Base-by-base conservation (phyloP, 2,113 vertebrate genomes). In the Hiodon alosoides region DNA sequence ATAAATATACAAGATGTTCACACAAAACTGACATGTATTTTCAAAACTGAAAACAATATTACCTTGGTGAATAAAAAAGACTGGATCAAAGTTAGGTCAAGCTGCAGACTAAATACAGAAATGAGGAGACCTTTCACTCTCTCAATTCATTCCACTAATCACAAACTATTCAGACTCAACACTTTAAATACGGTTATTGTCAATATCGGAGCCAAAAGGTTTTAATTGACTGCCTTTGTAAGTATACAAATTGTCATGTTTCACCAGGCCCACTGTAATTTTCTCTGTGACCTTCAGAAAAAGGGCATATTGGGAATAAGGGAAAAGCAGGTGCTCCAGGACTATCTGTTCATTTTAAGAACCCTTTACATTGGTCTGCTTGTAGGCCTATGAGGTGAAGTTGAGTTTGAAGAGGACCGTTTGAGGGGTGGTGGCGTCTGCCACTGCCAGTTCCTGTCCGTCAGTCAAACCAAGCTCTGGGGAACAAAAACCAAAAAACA, bases 401-500 rank as follows among this genome's bases (percentile, higher is more conserved):
- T 93, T 90, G 78, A 98, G 95, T 83, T 94, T 96, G 88, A 98
- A 98, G 70, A 98, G 83, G 83, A 98, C 88, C 10, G 95, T 98
- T 86, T 98, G 96, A 67, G 96, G 96, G 69, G 94, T 96, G 73
- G 96, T 98, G 81, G 94, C 81, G 86, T 98, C 96, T 77, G 95
- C 95, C 77, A 98, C 95, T 52, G 95, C 95, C 78, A 98, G 87
- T 77, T 98, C 95, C 80, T 98, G 95, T 78, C 95, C 91, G 62
- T 98, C 92, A 69, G 90, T 86, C 13, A 98, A 90, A 7, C 96
- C 95, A 77, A 98, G 58, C 76, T 98, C 95, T 98, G 83, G 74
- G 89, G 89, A 84, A 74, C 73, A 73, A 5, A 82, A 78, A 54
- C 4, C 81, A 53, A 54, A 71, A 78, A 52, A 80, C 53, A 48